A percentile compares a stretch with the other conserved stretches of the same genome.
These are phyloP conservation scores for Sisor rabdophorus DNA, from an alignment of 2,113 vertebrate species.

Conservation along the genomic window DNA sequence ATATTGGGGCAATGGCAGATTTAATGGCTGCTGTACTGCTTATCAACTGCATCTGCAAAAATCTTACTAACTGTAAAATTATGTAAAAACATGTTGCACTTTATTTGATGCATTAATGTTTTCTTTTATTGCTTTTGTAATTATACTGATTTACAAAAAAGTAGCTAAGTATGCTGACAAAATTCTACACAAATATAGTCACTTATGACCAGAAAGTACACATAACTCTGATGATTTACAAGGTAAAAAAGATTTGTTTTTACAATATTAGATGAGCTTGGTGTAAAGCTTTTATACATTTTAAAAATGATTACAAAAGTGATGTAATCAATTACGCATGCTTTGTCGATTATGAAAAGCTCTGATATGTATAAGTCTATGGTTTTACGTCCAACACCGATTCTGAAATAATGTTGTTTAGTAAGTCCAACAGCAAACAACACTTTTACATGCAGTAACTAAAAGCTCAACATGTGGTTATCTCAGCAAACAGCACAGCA, in stretches of 20 bases:
- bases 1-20: background rate
- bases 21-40: background rate
- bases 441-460: constrained; percentile 29
- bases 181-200: background rate
- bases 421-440: constrained; percentile 15
- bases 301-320: background rate
- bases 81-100: background rate
- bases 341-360: no score
- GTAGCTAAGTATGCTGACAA: background rate
- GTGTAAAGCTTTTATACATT: no score
- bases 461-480: constrained; percentile 12
- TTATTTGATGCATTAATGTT: background rate
- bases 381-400: background rate
- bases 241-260: background rate
- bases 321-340: background rate
- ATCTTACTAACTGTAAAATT: background rate
- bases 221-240: background rate
- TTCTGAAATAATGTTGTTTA: constrained; percentile 21
- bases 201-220: background rate
- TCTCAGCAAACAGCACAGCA: constrained; percentile 37
- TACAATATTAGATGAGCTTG: background rate
- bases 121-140: background rate
- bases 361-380: constrained; percentile 7
- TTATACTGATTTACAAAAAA: background rate
- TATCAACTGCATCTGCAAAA: background rate